Percentiles rank a stretch among this genome's conserved stretches.
phyloP scores from a whole-genome alignment of 2,113 vertebrate species.

The Cricetomys ansorgei region DNA sequence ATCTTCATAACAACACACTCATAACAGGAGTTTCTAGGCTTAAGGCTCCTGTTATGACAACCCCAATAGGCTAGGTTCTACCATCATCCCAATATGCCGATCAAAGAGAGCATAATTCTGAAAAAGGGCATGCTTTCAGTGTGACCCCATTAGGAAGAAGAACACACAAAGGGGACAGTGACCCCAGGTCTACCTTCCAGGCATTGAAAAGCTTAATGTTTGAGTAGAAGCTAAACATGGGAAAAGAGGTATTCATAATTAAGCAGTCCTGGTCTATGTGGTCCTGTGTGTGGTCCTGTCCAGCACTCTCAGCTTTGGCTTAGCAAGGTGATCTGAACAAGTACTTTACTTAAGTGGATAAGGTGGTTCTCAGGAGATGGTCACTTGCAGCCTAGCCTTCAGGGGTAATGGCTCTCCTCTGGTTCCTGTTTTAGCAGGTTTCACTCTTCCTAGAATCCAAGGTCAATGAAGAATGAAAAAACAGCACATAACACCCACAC shows the following conservation, averaged over 20 bases:
- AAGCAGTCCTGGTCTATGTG: background rate
- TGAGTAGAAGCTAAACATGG: background rate
- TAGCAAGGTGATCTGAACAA: background rate
- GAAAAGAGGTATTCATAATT: background rate
- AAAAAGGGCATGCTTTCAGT: background rate
- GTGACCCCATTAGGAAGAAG: background rate
- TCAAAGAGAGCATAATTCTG: background rate
- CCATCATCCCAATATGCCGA: background rate
- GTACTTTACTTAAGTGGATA: background rate
- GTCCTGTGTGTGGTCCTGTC: background rate
- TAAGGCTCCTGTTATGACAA: background rate
- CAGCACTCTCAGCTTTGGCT: background rate
- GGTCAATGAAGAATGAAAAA: background rate
- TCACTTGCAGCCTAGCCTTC: background rate
- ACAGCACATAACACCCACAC: background rate
- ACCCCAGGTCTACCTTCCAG: background rate
- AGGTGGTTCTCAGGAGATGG: background rate
- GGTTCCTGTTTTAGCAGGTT: background rate
- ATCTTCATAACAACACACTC: background rate
- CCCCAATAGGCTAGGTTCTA: background rate
- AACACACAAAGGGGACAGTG: background rate
- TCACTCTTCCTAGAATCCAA: background rate
- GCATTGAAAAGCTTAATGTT: background rate
- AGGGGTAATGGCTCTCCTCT: background rate
- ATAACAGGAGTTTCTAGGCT: background rate